phyloP scores from a whole-genome alignment of 1,140 invertebrate species.

The Conus betulinus region DNA sequence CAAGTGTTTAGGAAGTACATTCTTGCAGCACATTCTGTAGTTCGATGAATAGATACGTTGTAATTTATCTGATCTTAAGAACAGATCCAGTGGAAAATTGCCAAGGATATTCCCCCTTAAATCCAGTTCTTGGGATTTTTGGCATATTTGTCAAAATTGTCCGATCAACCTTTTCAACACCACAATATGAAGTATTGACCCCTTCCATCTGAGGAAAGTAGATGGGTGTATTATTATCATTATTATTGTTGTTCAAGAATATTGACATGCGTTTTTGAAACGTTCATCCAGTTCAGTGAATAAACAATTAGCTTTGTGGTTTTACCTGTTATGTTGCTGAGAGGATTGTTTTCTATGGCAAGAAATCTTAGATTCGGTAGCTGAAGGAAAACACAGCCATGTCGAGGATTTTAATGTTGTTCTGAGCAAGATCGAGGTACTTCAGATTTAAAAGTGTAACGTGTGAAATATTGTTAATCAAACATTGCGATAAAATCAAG shows the following conservation, averaged over 20 bases:
- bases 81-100: conserved; percentile 32
- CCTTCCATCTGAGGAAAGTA: conserved; percentile 12
- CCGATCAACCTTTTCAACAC: not conserved
- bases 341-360: conserved; percentile 20
- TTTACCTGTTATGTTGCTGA: not conserved
- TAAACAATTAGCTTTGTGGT: not conserved
- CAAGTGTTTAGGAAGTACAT: conserved; percentile 35
- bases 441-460: not conserved
- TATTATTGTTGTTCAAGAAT: not conserved
- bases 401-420: not conserved
- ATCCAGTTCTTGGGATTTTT: conserved; percentile 6
- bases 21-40: conserved; percentile 47
- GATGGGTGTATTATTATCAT: not conserved
- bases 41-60: conserved; percentile 30
- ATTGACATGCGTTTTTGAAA: conserved; percentile 5
- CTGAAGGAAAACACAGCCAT: not conserved
- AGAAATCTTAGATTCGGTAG: conserved; percentile 21
- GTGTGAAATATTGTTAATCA: not conserved
- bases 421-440: conserved; percentile 29
- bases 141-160: conserved; percentile 15
- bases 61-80: conserved; percentile 11
- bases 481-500: not conserved
- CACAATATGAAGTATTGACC: not conserved
- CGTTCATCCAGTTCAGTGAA: too few relatives aligned
- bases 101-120: conserved; percentile 24